These are phyloP conservation scores for Cosmorhoe ocellata DNA, from an alignment of 2,888 invertebrate genomes.

Conservation along the genomic window DNA sequence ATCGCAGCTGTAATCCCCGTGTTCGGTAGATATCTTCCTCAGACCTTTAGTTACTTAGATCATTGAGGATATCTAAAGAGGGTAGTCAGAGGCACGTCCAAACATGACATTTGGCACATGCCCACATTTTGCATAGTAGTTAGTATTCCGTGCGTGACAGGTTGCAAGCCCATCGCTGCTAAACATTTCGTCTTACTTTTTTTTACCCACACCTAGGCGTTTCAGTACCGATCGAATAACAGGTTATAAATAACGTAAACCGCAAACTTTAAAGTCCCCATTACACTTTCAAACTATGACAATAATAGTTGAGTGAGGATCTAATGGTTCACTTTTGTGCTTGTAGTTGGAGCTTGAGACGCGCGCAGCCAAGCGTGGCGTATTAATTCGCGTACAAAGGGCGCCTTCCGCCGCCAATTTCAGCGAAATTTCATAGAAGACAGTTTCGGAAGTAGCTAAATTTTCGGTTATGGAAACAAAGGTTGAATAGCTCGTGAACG, in stretches of 20 bases:
- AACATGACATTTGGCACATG: no score
- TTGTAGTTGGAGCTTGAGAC: slow-evolving; percentile 30
- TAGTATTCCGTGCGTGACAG: no score
- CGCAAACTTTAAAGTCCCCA: slow-evolving; percentile 23
- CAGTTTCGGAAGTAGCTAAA: slow-evolving; percentile 32
- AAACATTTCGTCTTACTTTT: no score
- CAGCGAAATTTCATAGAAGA: slow-evolving; percentile 32
- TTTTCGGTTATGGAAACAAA: slow-evolving; percentile 26
- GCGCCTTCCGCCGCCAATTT: slow-evolving; percentile 32
- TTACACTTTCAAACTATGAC: slow-evolving; percentile 29
- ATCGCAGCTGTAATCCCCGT: no score
- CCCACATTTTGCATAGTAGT: no score
- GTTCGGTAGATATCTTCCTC: no score
- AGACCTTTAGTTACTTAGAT: no score
- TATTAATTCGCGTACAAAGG: slow-evolving; percentile 38
- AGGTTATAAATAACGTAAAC: slow-evolving; percentile 14
- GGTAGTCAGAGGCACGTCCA: no score
- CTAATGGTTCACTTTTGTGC: slow-evolving; percentile 34
- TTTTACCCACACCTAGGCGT: no score
- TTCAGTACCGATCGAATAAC: no score
- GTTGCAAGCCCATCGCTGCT: no score
- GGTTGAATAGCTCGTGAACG: slow-evolving; percentile 15
- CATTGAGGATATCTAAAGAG: no score
- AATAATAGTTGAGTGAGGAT: slow-evolving; percentile 31
- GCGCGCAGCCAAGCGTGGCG: slow-evolving; percentile 29